A percentile compares a stretch with the other conserved stretches of the same genome.
phyloP scores from a whole-genome alignment of 2,888 invertebrate species.

The Neoaliturus tenellus region DNA sequence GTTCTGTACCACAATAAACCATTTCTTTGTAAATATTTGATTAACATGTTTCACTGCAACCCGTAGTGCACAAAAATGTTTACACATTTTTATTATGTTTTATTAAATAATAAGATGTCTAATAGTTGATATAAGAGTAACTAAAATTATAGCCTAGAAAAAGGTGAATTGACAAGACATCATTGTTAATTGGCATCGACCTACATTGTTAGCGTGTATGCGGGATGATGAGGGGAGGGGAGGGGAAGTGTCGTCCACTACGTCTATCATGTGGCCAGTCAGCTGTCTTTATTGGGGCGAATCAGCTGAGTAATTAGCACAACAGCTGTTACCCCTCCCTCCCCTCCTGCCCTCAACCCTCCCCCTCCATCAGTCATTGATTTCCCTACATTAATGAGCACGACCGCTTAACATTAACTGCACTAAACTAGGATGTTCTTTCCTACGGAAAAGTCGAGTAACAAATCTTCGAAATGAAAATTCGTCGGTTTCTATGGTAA shows the following conservation, averaged over 20 bases:
- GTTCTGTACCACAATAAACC: too few relatives aligned
- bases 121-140: too few relatives aligned
- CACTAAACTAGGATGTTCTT: too few relatives aligned
- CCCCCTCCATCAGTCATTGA: neutral
- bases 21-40: too few relatives aligned
- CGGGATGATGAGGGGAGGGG: neutral
- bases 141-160: too few relatives aligned
- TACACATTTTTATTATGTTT: too few relatives aligned
- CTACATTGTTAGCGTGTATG: neutral
- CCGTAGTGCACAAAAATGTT: too few relatives aligned
- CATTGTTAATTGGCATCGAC: neutral
- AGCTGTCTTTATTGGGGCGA: constrained; percentile 18
- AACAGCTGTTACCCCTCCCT: neutral
- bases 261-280: neutral
- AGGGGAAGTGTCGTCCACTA: neutral
- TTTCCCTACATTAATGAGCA: neutral
- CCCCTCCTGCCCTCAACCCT: neutral
- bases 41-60: too few relatives aligned
- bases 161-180: neutral
- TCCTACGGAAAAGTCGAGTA: too few relatives aligned
- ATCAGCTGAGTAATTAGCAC: constrained; percentile 6
- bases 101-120: too few relatives aligned
- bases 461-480: too few relatives aligned
- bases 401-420: neutral
- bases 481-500: too few relatives aligned